phyloP scores from a whole-genome alignment of 2,797 vertebrate genomes.

The Coregonus ussuriensis region DNA sequence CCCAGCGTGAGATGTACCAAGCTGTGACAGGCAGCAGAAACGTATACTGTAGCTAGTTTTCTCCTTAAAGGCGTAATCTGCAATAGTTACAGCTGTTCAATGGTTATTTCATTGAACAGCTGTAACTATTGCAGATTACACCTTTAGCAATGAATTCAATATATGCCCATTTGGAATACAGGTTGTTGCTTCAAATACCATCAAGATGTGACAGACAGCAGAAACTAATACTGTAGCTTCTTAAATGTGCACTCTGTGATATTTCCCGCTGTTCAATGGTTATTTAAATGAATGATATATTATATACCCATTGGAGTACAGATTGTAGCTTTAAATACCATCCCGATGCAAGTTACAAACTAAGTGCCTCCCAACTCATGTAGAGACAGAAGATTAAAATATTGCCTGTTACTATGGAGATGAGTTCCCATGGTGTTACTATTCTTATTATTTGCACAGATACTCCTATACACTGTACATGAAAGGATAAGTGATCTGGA shows the following conservation, averaged over 20 bases:
- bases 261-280: neutral
- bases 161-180: too few species aligned
- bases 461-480: neutral
- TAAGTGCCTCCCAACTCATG: neutral
- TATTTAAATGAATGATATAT: neutral
- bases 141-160: too few species aligned
- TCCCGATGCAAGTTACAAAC: neutral
- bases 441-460: neutral
- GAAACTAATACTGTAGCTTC: neutral
- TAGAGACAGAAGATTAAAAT: neutral
- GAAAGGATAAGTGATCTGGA: neutral
- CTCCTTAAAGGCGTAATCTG: too few species aligned
- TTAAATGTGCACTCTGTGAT: neutral
- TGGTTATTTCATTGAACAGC: too few species aligned
- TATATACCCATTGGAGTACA: neutral
- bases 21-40: neutral
- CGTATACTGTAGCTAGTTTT: too few species aligned
- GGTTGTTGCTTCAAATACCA: too few species aligned
- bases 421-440: neutral
- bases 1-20: neutral
- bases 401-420: slow-evolving; percentile 2
- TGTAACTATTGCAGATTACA: too few species aligned
- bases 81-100: too few species aligned
- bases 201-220: neutral
- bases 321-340: neutral